These are phyloP conservation scores for Muraenolepis orangiensis DNA, from an alignment of 2,797 vertebrate genomes.

Conservation along the genomic window DNA sequence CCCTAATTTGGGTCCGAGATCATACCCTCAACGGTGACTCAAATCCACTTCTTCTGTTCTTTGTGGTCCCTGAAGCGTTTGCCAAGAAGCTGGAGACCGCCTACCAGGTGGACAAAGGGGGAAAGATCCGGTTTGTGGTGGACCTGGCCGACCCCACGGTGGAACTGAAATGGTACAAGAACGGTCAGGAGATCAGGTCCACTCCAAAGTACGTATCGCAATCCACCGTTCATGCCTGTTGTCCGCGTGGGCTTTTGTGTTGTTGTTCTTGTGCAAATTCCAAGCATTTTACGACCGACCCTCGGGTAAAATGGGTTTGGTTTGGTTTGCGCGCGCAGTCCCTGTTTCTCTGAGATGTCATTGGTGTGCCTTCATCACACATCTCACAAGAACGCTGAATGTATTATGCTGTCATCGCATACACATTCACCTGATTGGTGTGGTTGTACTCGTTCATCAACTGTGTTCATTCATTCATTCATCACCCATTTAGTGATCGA, in stretches of 20 bases:
- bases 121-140: conserved; percentile 88
- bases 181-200: conserved; percentile 95
- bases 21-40: no score
- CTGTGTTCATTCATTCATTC: background rate
- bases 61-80: conserved; percentile 89
- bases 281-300: conserved; percentile 43
- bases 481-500: background rate
- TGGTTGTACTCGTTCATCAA: background rate
- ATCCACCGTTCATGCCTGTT: conserved; percentile 24
- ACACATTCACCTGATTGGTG: background rate
- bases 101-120: conserved; percentile 96
- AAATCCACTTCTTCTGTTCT: conserved; percentile 10
- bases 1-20: no score
- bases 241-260: conserved; percentile 16
- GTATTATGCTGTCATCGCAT: background rate
- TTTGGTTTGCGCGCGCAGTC: conserved; percentile 30
- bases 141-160: conserved; percentile 95
- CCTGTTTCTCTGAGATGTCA: conserved; percentile 14
- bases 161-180: conserved; percentile 99
- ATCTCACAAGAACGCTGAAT: conserved; percentile 24
- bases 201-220: conserved; percentile 87
- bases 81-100: conserved; percentile 92
- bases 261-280: conserved; percentile 46
- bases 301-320: conserved; percentile 37
- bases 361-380: conserved; percentile 32